These are phyloP conservation scores for Hypotaenidia okinawae DNA, from an alignment of 2,797 vertebrate species.

Conservation along the genomic window DNA sequence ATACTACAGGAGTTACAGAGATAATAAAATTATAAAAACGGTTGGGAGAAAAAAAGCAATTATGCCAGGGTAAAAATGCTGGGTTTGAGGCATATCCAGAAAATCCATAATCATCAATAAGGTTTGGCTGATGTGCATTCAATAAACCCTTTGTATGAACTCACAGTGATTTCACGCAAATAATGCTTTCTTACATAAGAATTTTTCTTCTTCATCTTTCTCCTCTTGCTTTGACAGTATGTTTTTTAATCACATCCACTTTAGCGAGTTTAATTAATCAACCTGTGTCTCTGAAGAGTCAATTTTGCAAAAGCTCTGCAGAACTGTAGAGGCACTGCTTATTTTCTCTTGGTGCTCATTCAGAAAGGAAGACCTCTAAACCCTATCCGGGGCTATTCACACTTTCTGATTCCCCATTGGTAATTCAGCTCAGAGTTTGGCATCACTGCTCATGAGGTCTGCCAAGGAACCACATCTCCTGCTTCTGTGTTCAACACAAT, in stretches of 20 bases:
- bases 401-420: constrained; percentile 46
- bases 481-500: constrained; percentile 66
- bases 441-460: constrained; percentile 36
- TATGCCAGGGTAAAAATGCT: constrained; percentile 16
- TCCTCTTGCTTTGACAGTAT: constrained; percentile 28
- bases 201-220: constrained; percentile 43
- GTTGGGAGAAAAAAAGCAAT: neutral
- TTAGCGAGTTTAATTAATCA: constrained; percentile 64
- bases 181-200: constrained; percentile 42
- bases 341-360: neutral
- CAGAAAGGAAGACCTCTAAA: constrained; percentile 62
- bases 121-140: neutral
- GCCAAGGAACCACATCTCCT: constrained; percentile 68
- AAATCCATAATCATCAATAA: constrained; percentile 62
- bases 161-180: constrained; percentile 44
- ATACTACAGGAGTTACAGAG: neutral
- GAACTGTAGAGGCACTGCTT: neutral
- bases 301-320: constrained; percentile 38
- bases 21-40: constrained; percentile 25
- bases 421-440: constrained; percentile 63
- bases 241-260: constrained; percentile 50
- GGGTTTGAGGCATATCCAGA: constrained; percentile 47
- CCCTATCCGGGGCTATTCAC: constrained; percentile 54
- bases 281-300: constrained; percentile 31
- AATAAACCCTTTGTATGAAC: constrained; percentile 51